Conservation (phyloP, 2,888 invertebrate genomes). For the Protonemura montana region DNA sequence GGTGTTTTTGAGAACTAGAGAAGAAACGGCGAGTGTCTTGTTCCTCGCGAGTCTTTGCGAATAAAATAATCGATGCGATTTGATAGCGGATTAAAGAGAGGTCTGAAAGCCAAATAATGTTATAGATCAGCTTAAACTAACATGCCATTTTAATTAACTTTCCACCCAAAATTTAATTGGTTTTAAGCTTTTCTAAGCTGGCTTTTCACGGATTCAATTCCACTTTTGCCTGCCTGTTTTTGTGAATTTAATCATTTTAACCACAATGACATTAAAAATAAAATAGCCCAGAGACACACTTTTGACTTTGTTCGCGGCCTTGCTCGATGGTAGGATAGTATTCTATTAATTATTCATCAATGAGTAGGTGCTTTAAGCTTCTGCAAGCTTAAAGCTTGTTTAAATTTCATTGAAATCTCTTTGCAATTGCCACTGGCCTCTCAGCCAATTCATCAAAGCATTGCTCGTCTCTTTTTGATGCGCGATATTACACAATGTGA, state of each 20-base stretch:
- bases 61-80: background rate
- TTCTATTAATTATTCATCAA: background rate
- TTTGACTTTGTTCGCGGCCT: background rate
- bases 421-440: no score
- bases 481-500: background rate
- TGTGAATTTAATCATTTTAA: background rate
- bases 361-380: background rate
- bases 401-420: background rate
- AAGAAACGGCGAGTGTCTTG: background rate
- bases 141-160: background rate
- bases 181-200: background rate
- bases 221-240: background rate
- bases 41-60: background rate
- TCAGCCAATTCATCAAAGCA: background rate
- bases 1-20: background rate
- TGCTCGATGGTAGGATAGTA: background rate
- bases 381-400: background rate
- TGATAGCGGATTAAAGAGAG: background rate
- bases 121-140: conserved; percentile 7
- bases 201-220: background rate
- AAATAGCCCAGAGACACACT: background rate
- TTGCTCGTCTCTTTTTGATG: background rate
- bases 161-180: background rate
- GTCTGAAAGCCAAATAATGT: background rate
- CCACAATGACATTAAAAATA: background rate